Evolutionary conservation across 1,140 invertebrate genomes (phyloP).

Genomic region (Anastrepha obliqua): DNA sequence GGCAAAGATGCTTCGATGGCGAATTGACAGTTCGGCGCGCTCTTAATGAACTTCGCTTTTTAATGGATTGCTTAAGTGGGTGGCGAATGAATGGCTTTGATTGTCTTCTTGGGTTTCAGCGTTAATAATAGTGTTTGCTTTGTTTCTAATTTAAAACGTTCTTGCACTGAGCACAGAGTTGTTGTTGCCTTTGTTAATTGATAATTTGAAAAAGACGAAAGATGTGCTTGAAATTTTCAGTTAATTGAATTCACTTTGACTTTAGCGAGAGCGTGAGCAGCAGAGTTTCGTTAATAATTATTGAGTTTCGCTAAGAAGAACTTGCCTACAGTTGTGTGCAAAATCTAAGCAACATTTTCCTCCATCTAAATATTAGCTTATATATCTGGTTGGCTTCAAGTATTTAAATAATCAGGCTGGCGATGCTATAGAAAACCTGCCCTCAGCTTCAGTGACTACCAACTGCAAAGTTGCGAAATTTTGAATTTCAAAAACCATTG

Average conservation of each 20-base stretch:
- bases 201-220: background rate
- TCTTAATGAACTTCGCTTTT: conserved; percentile 4
- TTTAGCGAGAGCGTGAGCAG: too few relatives aligned
- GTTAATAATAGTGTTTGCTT: background rate
- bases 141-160: background rate
- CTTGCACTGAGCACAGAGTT: background rate
- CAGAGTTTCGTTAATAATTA: too few relatives aligned
- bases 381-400: too few relatives aligned
- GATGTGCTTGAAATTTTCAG: conserved; percentile 18
- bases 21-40: background rate
- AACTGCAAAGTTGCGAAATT: too few relatives aligned
- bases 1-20: background rate
- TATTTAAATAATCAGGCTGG: too few relatives aligned
- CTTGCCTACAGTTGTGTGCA: too few relatives aligned
- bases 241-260: conserved; percentile 2
- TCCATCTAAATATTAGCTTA: too few relatives aligned
- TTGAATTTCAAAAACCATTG: too few relatives aligned
- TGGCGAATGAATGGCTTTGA: conserved; percentile 31
- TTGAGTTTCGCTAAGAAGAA: too few relatives aligned
- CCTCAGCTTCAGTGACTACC: too few relatives aligned
- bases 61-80: background rate
- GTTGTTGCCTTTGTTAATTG: background rate
- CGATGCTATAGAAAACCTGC: too few relatives aligned
- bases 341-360: too few relatives aligned
- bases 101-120: background rate